These are phyloP conservation scores for Therioaphis trifolii DNA, from an alignment of 2,888 invertebrate species.

Conservation along the genomic window DNA sequence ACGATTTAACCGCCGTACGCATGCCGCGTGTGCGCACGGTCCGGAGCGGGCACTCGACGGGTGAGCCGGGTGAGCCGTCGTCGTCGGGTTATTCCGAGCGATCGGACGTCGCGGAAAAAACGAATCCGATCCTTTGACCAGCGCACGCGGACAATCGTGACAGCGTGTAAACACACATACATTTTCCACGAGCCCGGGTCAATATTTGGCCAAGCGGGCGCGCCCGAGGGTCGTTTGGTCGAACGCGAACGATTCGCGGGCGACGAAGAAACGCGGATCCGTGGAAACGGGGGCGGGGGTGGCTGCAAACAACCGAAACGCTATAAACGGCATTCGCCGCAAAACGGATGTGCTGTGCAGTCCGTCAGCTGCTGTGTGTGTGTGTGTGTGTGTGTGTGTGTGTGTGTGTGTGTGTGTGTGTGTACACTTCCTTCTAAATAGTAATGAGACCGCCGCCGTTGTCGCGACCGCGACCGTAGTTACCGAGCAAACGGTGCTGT, in stretches of 20 bases:
- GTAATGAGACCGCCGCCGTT: conserved; percentile 43
- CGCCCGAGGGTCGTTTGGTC: conserved; percentile 20
- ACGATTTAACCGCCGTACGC: too few species aligned
- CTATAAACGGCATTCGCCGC: conserved; percentile 47
- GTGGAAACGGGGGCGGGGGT: not conserved
- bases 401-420: too few species aligned
- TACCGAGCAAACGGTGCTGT: conserved; percentile 43
- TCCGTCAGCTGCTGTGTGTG: conserved; percentile 50
- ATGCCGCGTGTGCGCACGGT: too few species aligned
- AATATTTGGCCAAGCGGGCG: conserved; percentile 2
- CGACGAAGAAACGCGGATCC: not conserved
- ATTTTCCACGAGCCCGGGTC: conserved; percentile 5
- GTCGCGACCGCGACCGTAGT: not conserved
- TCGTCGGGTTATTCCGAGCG: too few species aligned
- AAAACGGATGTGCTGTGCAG: not conserved
- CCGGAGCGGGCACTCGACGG: too few species aligned
- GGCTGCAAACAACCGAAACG: conserved; percentile 41
- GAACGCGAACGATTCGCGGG: not conserved
- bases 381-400: too few species aligned
- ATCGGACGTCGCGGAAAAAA: not conserved
- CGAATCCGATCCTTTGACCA: not conserved
- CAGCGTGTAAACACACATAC: not conserved
- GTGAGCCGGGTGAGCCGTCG: too few species aligned
- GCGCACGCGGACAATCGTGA: not conserved
- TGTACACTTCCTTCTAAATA: conserved; percentile 24